phyloP scores from a whole-genome alignment of 2,113 vertebrate genomes.

The Onychostoma macrolepis region DNA sequence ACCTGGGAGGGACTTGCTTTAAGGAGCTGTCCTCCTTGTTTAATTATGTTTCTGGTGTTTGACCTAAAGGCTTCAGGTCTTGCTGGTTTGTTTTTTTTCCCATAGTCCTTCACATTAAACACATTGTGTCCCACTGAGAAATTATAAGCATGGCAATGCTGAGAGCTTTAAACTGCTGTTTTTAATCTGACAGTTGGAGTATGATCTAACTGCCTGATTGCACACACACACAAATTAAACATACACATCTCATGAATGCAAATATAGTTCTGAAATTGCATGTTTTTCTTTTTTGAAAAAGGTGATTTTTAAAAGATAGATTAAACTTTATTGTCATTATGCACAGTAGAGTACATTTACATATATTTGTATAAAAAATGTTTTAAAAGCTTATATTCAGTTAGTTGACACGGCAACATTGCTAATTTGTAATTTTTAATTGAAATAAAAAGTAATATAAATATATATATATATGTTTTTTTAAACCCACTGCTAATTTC shows the following conservation, averaged over 20 bases:
- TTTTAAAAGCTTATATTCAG: too few relatives aligned
- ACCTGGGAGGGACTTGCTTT: constrained; percentile 68
- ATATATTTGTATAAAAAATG: not conserved
- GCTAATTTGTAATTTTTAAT: too few relatives aligned
- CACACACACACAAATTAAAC: constrained; percentile 48
- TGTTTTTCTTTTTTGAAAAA: not conserved
- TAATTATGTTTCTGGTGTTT: constrained; percentile 72
- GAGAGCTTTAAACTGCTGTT: constrained; percentile 44
- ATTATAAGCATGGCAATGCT: constrained; percentile 59
- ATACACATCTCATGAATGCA: not conserved
- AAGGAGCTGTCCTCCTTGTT: constrained; percentile 73
- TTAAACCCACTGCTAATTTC: too few relatives aligned
- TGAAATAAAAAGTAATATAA: too few relatives aligned
- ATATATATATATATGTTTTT: too few relatives aligned
- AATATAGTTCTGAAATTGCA: constrained; percentile 37
- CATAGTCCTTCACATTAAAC: constrained; percentile 61
- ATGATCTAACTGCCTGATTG: constrained; percentile 74
- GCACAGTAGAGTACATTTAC: not conserved
- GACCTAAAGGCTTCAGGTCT: constrained; percentile 59
- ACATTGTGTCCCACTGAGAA: constrained; percentile 64
- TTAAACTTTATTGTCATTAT: not conserved
- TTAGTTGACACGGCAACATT: too few relatives aligned
- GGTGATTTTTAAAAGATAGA: not conserved
- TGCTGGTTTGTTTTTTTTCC: constrained; percentile 60
- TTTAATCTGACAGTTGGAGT: constrained; percentile 56